Evolutionary conservation across 2,888 invertebrate genomes (phyloP).

Genomic region (Tineola bisselliella): DNA sequence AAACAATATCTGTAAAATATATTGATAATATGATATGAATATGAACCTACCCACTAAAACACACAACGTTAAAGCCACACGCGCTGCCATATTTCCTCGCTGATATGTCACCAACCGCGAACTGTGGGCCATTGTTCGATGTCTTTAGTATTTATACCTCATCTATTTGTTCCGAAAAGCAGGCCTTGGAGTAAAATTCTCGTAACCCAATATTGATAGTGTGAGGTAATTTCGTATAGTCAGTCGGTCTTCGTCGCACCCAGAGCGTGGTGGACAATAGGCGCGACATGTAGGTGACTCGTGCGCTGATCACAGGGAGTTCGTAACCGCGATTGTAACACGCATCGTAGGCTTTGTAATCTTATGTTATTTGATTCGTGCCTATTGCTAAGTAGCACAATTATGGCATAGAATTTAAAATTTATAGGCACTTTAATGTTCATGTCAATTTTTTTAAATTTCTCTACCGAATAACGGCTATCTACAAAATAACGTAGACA

Average conservation of each 20-base stretch:
- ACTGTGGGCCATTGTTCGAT: conserved; percentile 53
- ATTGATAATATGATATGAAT: not conserved
- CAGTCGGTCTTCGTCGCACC: conserved; percentile 20
- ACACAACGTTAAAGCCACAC: conserved; percentile 42
- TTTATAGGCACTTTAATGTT: too few relatives aligned
- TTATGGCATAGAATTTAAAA: too few relatives aligned
- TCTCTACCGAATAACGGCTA: too few relatives aligned
- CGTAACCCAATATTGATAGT: conserved; percentile 67
- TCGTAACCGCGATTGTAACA: conserved; percentile 14
- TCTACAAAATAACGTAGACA: too few relatives aligned
- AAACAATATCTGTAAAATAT: not conserved
- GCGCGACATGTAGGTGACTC: conserved; percentile 65
- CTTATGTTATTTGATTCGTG: not conserved
- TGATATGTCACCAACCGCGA: conserved; percentile 34
- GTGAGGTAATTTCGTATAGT: conserved; percentile 45
- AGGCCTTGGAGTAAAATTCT: conserved; percentile 65
- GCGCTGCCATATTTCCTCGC: conserved; percentile 51
- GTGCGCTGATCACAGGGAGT: conserved; percentile 52
- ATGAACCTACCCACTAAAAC: conserved; percentile 50
- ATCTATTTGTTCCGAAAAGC: conserved; percentile 61
- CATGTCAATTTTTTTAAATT: too few relatives aligned
- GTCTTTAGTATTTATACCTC: conserved; percentile 59
- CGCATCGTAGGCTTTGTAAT: not conserved
- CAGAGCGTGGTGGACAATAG: conserved; percentile 54
- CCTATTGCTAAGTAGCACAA: not conserved